Evolutionary conservation across 2,113 vertebrate genomes (phyloP), one percentile per base, ranked within the genome.

Genomic region (Chaetodon trifascialis): DNA sequence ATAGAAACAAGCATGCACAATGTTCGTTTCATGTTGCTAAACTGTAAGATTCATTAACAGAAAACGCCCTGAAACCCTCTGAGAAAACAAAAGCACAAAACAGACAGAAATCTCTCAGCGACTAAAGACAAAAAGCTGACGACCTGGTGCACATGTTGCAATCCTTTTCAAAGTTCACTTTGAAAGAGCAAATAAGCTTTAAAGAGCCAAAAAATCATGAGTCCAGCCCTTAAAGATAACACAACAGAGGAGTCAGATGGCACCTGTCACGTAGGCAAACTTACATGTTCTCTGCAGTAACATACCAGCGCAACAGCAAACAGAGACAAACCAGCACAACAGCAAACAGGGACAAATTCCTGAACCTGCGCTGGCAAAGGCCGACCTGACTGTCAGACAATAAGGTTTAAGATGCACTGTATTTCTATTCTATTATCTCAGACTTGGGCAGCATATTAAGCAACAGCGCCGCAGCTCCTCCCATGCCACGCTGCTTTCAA

Each of bases 111-210:
- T 23, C 62, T 62, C 19, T 23, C 30, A 66, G n/a, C 52, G 5
- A 46, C 17, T 34, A 49, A 74, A 67, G 15, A 34, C 8, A 66
- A 19, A 30, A 68, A 7, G 34, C 52, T 55, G 83, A 30, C 69
- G 71, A 86, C 51, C 17, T 36, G 16, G 55, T 11, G 21, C 11
- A 30, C 34, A 38, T 88, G 87, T 88, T 56, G 88, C 85, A 92
- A 92, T 73, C 55, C 83, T 75, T 91, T 75, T 72, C 90, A 93
- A 88, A 93, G 91, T 91, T 92, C 89, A 91, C 73, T 56, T 73
- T 70, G 25, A 64, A 52, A 88, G 71, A 91, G 83, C 89, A 92
- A 93, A 92, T 84, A 92, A 44, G 65, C 59, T 52, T 11, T n/a
- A 81, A 59, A 69, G 11, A 67, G 47, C 30, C 42, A 68, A 76